Percentiles rank a stretch among this genome's conserved stretches.
phyloP scores from a whole-genome alignment of 2,113 vertebrate genomes.

The Tetrax tetrax region DNA sequence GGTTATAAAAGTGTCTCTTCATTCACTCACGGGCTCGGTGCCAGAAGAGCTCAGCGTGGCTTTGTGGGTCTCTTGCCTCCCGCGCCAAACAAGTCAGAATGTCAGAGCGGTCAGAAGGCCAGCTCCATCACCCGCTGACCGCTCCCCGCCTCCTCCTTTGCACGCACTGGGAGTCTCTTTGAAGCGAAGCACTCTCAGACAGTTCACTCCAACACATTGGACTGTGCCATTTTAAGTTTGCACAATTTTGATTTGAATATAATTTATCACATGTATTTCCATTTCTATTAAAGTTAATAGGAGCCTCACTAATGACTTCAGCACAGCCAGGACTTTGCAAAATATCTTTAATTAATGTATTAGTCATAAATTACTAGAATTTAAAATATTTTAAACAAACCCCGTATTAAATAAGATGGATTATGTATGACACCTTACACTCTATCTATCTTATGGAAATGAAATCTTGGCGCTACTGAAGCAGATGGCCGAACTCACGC shows the following conservation, averaged over 20 bases:
- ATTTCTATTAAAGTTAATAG: not conserved
- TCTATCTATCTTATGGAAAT: not conserved
- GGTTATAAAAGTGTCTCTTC: conserved; percentile 6
- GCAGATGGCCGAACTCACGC: not conserved
- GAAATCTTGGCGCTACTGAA: not conserved
- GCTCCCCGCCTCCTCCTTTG: not conserved
- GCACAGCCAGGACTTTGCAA: not conserved
- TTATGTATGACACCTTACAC: not conserved
- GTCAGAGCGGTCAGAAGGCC: not conserved
- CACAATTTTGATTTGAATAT: not conserved
- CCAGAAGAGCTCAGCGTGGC: not conserved
- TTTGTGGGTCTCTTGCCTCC: not conserved
- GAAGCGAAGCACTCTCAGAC: not conserved
- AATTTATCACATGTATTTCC: not conserved
- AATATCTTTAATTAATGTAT: not conserved
- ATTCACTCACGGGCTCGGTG: not conserved
- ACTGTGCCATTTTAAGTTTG: not conserved
- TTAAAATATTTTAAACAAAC: not conserved
- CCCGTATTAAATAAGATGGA: not conserved
- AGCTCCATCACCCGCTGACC: not conserved
- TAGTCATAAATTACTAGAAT: not conserved
- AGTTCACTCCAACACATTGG: not conserved
- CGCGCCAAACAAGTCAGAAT: not conserved
- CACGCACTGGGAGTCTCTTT: not conserved
- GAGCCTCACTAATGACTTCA: not conserved